Evolutionary conservation across 2,113 vertebrate genomes (phyloP), one percentile per base, ranked within the genome.

Genomic region (Typhlomys cinereus): DNA sequence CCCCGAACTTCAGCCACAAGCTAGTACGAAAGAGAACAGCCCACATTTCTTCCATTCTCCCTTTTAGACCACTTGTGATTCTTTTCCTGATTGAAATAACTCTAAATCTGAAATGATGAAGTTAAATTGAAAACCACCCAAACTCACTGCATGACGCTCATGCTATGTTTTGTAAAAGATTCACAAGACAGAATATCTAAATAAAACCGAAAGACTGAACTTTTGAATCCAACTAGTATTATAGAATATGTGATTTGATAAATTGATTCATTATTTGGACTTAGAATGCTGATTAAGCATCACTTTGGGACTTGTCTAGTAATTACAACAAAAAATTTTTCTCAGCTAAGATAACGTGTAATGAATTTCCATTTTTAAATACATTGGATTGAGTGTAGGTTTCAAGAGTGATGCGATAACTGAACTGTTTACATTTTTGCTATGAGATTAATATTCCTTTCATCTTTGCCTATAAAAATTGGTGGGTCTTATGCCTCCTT

Each of bases 81-180:
- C 5, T 78, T 86, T 85, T 44, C 92, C 78, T 90, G 48, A 50
- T 76, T 83, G 50, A 93, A 94, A 93, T 89, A 90, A 91, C 94
- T 93, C 66, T 78, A 92, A 91, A 75, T 91, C 31, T 94, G 57
- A 85, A 92, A 69, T 25, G 29, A 84, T 25, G 88, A n/a, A n/a
- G 18, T 25, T 79, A 54, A 90, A 67, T 57, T 10, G 34, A 94
- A 95, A 85, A 67, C 13, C 83, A 41, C 34, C 25, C 17, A 81
- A n/a, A 78, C 29, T 79, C 39, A 69, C 17, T 74, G n/a, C 34
- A 75, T 39, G 57, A 76, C 46, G n/a, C n/a, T 11, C 85, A 4
- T 7, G 0, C 61, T 75, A 61, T 21, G 82, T n/a, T n/a, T n/a
- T n/a, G n/a, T 20, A 88, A 36, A 83, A 82, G 29, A 75, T 13